Evolutionary conservation across 2,797 vertebrate species (phyloP).

Genomic region (Cephalopachus bancanus): DNA sequence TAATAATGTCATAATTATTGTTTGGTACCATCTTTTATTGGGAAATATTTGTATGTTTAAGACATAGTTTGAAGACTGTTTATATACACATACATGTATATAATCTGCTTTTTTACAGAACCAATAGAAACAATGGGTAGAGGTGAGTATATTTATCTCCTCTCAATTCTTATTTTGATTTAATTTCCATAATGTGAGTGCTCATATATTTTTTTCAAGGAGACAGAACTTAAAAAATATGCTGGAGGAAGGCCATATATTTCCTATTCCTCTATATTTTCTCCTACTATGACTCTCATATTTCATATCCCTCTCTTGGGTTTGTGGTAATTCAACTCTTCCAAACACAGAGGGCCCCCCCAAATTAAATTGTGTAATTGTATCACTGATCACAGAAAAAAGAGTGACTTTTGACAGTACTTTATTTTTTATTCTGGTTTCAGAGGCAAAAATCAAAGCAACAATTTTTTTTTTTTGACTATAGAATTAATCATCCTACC

Average conservation of each 20-base stretch:
- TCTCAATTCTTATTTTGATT: neutral
- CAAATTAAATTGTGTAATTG: neutral
- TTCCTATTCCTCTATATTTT: neutral
- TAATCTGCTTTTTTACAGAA: constrained; percentile 51
- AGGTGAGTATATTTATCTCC: neutral
- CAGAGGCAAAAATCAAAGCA: neutral
- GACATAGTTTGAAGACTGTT: constrained; percentile 78
- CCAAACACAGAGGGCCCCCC: neutral
- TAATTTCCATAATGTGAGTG: neutral
- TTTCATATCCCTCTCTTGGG: neutral
- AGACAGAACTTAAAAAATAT: neutral
- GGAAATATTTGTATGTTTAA: constrained; percentile 75
- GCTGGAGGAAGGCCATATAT: neutral
- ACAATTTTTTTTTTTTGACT: neutral
- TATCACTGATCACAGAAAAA: neutral
- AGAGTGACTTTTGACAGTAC: neutral
- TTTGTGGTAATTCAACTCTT: neutral
- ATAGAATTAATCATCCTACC: neutral
- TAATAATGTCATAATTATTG: constrained; percentile 67
- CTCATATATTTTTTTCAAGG: neutral
- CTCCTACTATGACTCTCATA: neutral
- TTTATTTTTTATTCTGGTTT: neutral
- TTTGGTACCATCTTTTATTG: constrained; percentile 77
- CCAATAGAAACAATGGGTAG: neutral
- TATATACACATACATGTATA: constrained; percentile 56